Evolutionary conservation across 2,888 invertebrate species (phyloP).

Genomic region (Cheilosia vulpina): DNA sequence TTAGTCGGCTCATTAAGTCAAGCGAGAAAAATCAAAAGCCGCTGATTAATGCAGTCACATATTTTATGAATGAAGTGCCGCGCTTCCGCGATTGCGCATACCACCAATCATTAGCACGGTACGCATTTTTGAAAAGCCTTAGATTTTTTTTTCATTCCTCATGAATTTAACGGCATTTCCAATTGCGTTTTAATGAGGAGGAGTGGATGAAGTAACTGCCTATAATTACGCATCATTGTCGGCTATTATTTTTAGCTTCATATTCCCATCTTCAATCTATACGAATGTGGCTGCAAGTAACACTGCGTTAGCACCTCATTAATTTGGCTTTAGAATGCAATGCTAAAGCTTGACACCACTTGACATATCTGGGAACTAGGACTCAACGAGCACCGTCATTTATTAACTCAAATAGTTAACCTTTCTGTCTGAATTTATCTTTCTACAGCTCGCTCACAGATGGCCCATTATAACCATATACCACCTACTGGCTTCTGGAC

Average conservation of each 20-base stretch:
- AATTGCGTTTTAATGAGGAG: background rate
- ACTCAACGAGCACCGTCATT: conserved; percentile 14
- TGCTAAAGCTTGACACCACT: background rate
- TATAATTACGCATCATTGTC: no score
- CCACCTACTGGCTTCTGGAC: conserved; percentile 56
- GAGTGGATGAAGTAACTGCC: background rate
- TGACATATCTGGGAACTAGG: conserved; percentile 9
- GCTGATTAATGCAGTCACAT: conserved; percentile 20
- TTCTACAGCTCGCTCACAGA: conserved; percentile 32
- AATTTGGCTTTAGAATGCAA: background rate
- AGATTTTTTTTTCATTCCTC: background rate
- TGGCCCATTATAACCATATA: conserved; percentile 45
- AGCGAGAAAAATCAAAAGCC: conserved; percentile 21
- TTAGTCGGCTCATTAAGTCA: conserved; percentile 36
- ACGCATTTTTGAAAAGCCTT: background rate
- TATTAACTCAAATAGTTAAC: conserved; percentile 24
- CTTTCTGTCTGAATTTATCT: conserved; percentile 30
- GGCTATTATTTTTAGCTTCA: no score
- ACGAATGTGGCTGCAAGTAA: background rate
- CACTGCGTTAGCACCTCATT: background rate
- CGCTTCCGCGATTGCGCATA: conserved; percentile 38
- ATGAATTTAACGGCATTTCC: background rate
- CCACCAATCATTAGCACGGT: conserved; percentile 12
- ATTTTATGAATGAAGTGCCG: conserved; percentile 17
- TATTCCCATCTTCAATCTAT: background rate